A percentile compares a stretch with the other conserved stretches of the same genome.
These are phyloP conservation scores for Alethe castanea DNA, from an alignment of 2,113 vertebrate genomes.

Conservation along the genomic window DNA sequence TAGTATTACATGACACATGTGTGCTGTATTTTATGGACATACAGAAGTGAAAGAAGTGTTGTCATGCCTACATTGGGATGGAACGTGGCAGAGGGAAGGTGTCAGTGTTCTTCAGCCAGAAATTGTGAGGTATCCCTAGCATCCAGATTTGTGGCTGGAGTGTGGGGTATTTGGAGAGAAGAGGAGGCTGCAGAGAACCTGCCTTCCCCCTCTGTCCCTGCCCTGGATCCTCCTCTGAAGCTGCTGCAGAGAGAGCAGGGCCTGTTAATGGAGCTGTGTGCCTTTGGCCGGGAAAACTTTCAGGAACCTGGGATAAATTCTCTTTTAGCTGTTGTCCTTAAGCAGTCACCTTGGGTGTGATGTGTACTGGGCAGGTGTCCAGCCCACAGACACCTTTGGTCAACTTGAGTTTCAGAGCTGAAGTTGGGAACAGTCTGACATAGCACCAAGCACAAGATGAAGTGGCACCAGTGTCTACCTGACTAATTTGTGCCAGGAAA, in stretches of 20 bases:
- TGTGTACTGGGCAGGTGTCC: background rate
- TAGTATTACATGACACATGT: rapidly evolving
- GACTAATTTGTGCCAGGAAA: background rate
- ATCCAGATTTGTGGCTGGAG: background rate
- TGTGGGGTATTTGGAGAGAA: background rate
- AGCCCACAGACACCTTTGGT: background rate
- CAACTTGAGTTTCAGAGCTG: background rate
- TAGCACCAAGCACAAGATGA: background rate
- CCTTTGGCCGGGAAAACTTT: background rate
- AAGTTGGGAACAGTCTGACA: background rate
- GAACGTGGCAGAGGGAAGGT: rapidly evolving
- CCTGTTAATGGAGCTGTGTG: background rate
- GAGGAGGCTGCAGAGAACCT: background rate
- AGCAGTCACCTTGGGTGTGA: background rate
- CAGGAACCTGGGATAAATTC: background rate
- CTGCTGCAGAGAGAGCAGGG: background rate
- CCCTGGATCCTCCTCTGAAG: background rate
- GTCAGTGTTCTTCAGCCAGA: background rate
- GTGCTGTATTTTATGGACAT: background rate
- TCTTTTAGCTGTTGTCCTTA: background rate
- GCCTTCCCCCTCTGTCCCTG: rapidly evolving
- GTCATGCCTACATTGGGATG: rapidly evolving
- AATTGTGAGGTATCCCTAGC: background rate
- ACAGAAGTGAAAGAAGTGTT: background rate
- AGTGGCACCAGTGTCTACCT: background rate